These are phyloP conservation scores for Didymodactylos carnosus DNA, from an alignment of 2,888 invertebrate genomes.

Conservation along the genomic window DNA sequence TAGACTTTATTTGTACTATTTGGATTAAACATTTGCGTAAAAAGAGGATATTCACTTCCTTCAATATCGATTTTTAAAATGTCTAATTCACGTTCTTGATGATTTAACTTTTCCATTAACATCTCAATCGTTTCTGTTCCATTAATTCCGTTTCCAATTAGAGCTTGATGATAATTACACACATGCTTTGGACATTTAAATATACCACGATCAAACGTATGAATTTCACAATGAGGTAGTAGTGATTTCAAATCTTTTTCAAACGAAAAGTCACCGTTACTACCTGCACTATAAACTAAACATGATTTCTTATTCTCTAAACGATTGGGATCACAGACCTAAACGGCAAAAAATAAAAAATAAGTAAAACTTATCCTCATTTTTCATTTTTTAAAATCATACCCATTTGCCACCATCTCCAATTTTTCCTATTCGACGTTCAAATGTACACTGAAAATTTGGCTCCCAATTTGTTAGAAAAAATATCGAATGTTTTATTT, in stretches of 20 bases:
- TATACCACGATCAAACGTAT: not conserved
- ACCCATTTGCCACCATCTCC: not conserved
- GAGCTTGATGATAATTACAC: not conserved
- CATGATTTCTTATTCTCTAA: not conserved
- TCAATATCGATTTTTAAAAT: not conserved
- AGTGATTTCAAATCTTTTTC: not conserved
- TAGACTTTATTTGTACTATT: not conserved
- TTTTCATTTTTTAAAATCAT: too few species aligned
- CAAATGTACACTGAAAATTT: not conserved
- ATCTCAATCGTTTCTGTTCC: not conserved
- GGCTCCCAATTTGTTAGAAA: not conserved
- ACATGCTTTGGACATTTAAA: not conserved
- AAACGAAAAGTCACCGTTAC: not conserved
- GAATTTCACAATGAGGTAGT: not conserved
- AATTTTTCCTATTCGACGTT: not conserved
- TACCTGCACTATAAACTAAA: not conserved
- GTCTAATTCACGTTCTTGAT: not conserved
- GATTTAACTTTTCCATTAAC: not conserved
- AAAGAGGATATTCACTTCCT: not conserved
- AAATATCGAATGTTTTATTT: not conserved
- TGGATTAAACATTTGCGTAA: not conserved
- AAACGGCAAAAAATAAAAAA: too few species aligned
- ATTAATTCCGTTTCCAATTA: not conserved
- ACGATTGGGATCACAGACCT: not conserved
- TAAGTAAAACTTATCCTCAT: too few species aligned